These are phyloP conservation scores for Gobius niger DNA, from an alignment of 2,113 vertebrate species.

Conservation along the genomic window DNA sequence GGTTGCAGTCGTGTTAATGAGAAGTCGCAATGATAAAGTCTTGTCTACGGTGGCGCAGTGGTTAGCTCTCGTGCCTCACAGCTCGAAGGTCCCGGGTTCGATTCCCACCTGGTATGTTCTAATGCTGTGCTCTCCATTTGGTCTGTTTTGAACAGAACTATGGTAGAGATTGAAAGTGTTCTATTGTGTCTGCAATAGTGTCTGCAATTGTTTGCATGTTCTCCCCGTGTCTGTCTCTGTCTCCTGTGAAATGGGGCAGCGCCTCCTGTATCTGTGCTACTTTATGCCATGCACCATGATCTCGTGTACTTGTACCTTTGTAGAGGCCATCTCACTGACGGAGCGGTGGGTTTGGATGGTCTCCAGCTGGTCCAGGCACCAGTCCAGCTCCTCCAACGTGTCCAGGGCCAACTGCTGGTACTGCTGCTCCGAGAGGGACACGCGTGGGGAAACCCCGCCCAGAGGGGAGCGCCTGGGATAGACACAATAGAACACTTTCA, in stretches of 20 bases:
- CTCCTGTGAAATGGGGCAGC: too few species aligned
- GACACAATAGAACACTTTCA: background rate
- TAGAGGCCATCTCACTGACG: slow-evolving; percentile 81
- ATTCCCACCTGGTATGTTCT: too few species aligned
- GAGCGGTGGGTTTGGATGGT: slow-evolving; percentile 88
- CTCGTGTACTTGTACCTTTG: slow-evolving; percentile 63
- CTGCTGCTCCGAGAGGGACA: slow-evolving; percentile 79
- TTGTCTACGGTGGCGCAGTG: too few species aligned
- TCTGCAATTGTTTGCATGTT: too few species aligned
- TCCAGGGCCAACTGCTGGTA: slow-evolving; percentile 85
- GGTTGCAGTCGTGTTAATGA: too few species aligned
- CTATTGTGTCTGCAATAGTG: background rate
- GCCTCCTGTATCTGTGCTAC: too few species aligned
- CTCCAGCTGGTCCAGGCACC: slow-evolving; percentile 94
- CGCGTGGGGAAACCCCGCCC: slow-evolving; percentile 72
- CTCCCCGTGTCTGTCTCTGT: too few species aligned
- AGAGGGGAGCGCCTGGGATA: slow-evolving; percentile 73
- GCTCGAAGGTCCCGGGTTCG: too few species aligned
- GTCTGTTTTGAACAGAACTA: background rate
- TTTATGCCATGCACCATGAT: too few species aligned
- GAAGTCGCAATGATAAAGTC: too few species aligned
- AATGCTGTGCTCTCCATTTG: background rate
- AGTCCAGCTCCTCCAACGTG: slow-evolving; percentile 91
- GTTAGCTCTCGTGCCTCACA: too few species aligned
- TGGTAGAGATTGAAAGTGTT: background rate